Evolutionary conservation across 53 echinoderm and acorn worm genomes (phyloP).

Genomic region (Astropecten irregularis): DNA sequence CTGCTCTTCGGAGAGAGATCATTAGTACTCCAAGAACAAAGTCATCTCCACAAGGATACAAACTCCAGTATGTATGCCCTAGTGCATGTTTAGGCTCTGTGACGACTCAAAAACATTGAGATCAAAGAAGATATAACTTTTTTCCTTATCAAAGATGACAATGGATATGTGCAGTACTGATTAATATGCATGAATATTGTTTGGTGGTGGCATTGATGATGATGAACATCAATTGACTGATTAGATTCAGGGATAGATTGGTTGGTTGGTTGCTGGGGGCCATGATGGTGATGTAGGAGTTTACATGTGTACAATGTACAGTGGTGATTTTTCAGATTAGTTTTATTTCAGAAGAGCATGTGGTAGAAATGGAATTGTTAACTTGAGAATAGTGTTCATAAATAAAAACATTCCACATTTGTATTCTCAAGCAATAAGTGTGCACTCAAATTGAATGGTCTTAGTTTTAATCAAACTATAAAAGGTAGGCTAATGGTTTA

Average conservation of each 20-base stretch:
- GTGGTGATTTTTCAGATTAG: not conserved
- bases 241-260: constrained; percentile 44
- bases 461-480: not conserved
- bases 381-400: constrained; percentile 39
- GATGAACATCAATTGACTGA: constrained; percentile 41
- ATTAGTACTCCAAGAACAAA: too few relatives aligned
- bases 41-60: too few relatives aligned
- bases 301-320: constrained; percentile 12
- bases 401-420: constrained; percentile 40
- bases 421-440: constrained; percentile 59
- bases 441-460: not conserved
- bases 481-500: not conserved
- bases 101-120: too few relatives aligned
- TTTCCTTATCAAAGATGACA: too few relatives aligned
- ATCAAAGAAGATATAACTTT: too few relatives aligned
- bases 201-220: not conserved
- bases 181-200: constrained; percentile 5
- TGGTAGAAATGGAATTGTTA: constrained; percentile 17
- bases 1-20: too few relatives aligned
- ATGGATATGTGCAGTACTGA: constrained; percentile 11
- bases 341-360: not conserved
- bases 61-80: too few relatives aligned
- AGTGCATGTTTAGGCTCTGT: too few relatives aligned
- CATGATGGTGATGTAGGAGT: constrained; percentile 36
- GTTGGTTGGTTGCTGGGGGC: constrained; percentile 62